A percentile compares a stretch with the other conserved stretches of the same genome.
Conservation (phyloP, 2,797 vertebrate species). For the Myiotriccus ornatus region DNA sequence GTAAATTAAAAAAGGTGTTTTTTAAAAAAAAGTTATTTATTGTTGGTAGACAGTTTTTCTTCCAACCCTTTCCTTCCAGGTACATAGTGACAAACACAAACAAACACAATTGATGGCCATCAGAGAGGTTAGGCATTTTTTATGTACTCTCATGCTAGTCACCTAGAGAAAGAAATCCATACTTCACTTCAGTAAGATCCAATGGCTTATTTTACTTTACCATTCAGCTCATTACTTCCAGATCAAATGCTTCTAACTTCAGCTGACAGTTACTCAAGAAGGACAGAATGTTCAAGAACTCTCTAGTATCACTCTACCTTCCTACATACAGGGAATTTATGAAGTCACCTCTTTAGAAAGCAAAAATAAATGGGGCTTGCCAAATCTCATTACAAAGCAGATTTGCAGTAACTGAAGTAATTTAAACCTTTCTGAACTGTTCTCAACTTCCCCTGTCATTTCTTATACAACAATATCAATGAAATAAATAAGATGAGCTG, state of each 20-base stretch:
- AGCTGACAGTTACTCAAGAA: constrained; percentile 1
- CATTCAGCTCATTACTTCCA: not conserved
- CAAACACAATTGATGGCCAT: not conserved
- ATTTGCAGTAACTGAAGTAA: constrained; percentile 1
- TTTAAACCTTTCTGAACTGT: constrained; percentile 17
- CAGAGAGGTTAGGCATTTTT: not conserved
- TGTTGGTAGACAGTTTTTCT: not conserved
- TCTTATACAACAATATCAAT: not conserved
- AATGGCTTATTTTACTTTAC: not conserved
- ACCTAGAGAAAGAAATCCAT: not conserved
- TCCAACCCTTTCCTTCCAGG: not conserved
- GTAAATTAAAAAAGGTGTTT: not conserved
- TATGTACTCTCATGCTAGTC: not conserved
- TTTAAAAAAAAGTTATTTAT: not conserved
- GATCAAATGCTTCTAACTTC: constrained; percentile 4
- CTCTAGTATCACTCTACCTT: not conserved
- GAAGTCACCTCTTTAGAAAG: constrained; percentile 1
- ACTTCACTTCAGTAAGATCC: not conserved
- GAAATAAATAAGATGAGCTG: not conserved
- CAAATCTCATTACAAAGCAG: not conserved
- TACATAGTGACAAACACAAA: not conserved
- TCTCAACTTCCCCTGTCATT: not conserved
- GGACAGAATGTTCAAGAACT: not conserved
- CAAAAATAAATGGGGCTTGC: constrained; percentile 38
- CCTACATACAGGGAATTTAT: not conserved